These are phyloP conservation scores for Proterorhinus semilunaris DNA, from an alignment of 2,113 vertebrate species.

Conservation along the genomic window DNA sequence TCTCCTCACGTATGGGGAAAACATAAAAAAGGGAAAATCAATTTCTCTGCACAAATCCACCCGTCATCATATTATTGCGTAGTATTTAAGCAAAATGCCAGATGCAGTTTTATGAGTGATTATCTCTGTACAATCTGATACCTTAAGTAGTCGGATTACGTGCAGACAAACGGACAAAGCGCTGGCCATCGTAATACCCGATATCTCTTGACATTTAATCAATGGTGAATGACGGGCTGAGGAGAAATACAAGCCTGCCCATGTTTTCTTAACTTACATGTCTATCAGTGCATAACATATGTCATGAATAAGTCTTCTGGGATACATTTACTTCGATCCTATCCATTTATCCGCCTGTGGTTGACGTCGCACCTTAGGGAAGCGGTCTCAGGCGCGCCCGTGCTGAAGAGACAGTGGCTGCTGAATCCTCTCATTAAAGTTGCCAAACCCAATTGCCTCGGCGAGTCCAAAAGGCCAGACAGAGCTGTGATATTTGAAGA, in stretches of 20 bases:
- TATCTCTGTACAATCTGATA: constrained; percentile 71
- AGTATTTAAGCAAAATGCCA: constrained; percentile 62
- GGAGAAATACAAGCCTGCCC: constrained; percentile 50
- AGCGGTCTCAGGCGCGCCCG: constrained; percentile 37
- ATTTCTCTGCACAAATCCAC: constrained; percentile 47
- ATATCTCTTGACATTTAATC: constrained; percentile 67
- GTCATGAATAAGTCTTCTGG: constrained; percentile 3
- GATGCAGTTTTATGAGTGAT: constrained; percentile 63
- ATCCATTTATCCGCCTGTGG: constrained; percentile 25
- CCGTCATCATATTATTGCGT: constrained; percentile 28
- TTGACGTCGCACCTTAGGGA: constrained; percentile 27
- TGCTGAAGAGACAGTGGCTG: constrained; percentile 40
- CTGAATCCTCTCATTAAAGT: constrained; percentile 60
- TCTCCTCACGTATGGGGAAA: constrained; percentile 23
- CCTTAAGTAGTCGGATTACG: constrained; percentile 62
- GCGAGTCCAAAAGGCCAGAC: constrained; percentile 59
- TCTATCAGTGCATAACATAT: constrained; percentile 4
- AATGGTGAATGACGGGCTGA: constrained; percentile 59
- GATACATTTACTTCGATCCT: constrained; percentile 3
- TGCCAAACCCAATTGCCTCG: constrained; percentile 59
- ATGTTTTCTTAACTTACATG: constrained; percentile 30
- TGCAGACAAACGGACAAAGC: constrained; percentile 30
- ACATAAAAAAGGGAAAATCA: constrained; percentile 26
- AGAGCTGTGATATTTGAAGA: constrained; percentile 54
- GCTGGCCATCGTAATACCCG: constrained; percentile 42